A percentile compares a stretch with the other conserved stretches of the same genome.
Conservation (phyloP, 2,797 vertebrate species). For the Saxicola maurus region DNA sequence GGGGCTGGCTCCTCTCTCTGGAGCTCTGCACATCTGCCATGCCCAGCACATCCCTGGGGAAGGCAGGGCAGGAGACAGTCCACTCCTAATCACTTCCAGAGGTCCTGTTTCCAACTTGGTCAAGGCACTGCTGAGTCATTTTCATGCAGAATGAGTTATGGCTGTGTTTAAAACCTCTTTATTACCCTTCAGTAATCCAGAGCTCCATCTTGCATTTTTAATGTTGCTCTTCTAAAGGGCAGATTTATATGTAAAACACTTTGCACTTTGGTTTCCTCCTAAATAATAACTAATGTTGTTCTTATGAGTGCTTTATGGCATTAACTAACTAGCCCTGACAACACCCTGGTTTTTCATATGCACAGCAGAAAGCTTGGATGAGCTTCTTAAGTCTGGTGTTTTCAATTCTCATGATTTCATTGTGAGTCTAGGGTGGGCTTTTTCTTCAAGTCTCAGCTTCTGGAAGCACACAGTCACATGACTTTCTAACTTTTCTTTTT, state of each 20-base stretch:
- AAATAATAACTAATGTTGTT: constrained; percentile 45
- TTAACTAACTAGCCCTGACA: constrained; percentile 47
- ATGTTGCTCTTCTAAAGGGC: constrained; percentile 29
- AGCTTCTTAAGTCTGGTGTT: constrained; percentile 33
- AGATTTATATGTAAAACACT: constrained; percentile 62
- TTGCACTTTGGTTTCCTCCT: constrained; percentile 59
- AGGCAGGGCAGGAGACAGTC: background rate
- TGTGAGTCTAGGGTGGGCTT: constrained; percentile 34
- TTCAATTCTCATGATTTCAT: constrained; percentile 45
- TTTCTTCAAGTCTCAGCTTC: constrained; percentile 33
- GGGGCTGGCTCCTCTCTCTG: background rate
- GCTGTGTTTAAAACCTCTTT: constrained; percentile 41
- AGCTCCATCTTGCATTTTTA: background rate
- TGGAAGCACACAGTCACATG: constrained; percentile 19
- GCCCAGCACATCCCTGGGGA: background rate
- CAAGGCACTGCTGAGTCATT: constrained; percentile 43
- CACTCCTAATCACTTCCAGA: constrained; percentile 31
- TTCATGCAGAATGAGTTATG: constrained; percentile 42
- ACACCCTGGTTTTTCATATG: constrained; percentile 50
- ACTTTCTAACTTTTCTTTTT: background rate
- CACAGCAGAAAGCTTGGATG: constrained; percentile 47
- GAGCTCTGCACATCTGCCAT: background rate
- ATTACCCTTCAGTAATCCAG: constrained; percentile 34
- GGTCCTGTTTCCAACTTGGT: constrained; percentile 21
- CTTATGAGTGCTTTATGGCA: constrained; percentile 55